phyloP scores from a whole-genome alignment of 2,113 vertebrate species.

The Ahaetulla prasina region DNA sequence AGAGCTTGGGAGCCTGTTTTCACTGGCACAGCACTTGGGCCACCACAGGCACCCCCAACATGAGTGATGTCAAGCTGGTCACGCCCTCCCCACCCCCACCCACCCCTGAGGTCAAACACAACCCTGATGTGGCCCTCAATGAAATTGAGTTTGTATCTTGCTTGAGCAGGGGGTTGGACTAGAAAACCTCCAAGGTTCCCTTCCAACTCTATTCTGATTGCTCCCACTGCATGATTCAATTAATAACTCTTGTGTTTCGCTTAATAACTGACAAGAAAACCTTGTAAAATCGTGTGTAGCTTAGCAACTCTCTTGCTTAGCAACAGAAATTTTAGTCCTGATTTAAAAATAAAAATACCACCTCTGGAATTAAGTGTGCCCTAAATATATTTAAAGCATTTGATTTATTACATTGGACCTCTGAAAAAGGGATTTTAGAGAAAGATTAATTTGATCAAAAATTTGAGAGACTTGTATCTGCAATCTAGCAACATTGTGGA shows the following conservation, averaged over 20 bases:
- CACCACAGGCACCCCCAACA: too few species aligned
- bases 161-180: not conserved
- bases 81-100: too few species aligned
- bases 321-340: not conserved
- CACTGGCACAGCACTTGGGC: too few species aligned
- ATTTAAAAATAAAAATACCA: not conserved
- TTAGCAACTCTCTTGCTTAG: not conserved
- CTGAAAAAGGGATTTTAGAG: not conserved
- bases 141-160: not conserved
- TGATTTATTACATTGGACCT: not conserved
- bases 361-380: not conserved
- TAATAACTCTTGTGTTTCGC: not conserved
- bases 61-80: too few species aligned
- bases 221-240: not conserved
- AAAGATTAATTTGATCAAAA: not conserved
- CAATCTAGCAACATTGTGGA: not conserved
- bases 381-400: not conserved
- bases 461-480: not conserved
- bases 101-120: too few species aligned
- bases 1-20: too few species aligned
- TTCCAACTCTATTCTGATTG: not conserved
- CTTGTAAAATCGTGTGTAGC: not conserved
- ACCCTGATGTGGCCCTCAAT: too few species aligned
- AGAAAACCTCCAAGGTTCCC: not conserved
- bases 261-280: not conserved